Conservation (phyloP, 2,113 vertebrate genomes). For the Rattus rattus region DNA sequence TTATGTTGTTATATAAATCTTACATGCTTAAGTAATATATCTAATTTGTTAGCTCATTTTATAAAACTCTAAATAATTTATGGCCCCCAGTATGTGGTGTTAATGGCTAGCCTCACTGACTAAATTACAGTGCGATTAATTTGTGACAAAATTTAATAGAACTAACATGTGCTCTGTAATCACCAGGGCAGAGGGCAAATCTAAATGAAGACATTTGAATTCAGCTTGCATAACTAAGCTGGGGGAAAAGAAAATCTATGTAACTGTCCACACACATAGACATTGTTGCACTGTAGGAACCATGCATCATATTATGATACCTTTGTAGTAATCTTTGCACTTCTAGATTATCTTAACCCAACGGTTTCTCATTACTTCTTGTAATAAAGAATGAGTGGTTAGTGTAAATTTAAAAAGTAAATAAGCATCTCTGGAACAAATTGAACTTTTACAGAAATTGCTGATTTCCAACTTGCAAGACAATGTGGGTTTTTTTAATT, state of each 20-base stretch:
- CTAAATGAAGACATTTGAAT: neutral
- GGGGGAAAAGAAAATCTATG: neutral
- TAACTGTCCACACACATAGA: too few relatives aligned
- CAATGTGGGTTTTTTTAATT: neutral
- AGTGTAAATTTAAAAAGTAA: neutral
- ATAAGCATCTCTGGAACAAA: neutral
- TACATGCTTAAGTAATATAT: conserved; percentile 32
- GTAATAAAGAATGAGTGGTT: neutral
- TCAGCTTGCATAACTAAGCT: neutral
- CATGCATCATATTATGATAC: neutral
- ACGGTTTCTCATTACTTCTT: neutral
- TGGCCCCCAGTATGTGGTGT: neutral
- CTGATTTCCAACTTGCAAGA: neutral
- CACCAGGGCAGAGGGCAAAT: neutral
- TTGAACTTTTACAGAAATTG: neutral
- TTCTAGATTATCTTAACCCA: neutral
- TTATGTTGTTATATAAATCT: neutral
- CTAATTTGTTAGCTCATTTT: neutral
- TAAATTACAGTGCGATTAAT: neutral
- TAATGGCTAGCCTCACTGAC: neutral
- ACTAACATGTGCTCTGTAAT: neutral
- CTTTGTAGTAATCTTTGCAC: neutral
- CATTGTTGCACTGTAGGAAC: neutral
- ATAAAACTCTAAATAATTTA: neutral
- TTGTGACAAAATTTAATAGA: conserved; percentile 11